phyloP scores from a whole-genome alignment of 2,113 vertebrate species.

The Sinocyclocheilus anshuiensis region DNA sequence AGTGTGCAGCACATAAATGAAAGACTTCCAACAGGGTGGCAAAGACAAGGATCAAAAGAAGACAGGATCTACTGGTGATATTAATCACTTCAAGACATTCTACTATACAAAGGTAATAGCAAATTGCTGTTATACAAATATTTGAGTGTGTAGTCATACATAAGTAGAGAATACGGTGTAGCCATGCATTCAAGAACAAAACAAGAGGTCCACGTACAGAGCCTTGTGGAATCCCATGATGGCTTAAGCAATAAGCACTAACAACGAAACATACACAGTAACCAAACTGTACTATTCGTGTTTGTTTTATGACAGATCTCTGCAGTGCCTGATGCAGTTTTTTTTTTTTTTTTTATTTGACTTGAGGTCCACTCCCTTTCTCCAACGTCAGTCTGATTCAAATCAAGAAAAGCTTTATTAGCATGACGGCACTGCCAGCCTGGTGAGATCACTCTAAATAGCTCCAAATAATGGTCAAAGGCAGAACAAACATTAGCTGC shows the following conservation, averaged over 20 bases:
- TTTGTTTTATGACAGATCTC: conserved; percentile 14
- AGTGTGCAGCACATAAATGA: conserved; percentile 35
- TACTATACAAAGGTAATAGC: conserved; percentile 11
- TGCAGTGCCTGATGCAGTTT: background rate
- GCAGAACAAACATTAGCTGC: conserved; percentile 26
- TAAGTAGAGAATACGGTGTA: background rate
- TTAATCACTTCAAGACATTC: conserved; percentile 20
- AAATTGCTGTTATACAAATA: conserved; percentile 5
- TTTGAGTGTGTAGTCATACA: conserved; percentile 6
- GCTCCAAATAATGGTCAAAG: conserved; percentile 9
- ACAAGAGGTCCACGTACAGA: background rate
- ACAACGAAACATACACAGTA: background rate
- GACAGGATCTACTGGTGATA: conserved; percentile 1
- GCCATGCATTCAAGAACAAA: conserved; percentile 1
- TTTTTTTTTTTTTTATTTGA: background rate
- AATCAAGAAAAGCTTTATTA: conserved; percentile 51
- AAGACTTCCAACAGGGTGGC: conserved; percentile 14
- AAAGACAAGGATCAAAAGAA: conserved; percentile 26
- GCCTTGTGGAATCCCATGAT: background rate
- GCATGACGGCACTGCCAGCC: conserved; percentile 31
- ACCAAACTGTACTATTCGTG: background rate
- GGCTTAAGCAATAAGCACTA: background rate
- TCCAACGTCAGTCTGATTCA: conserved; percentile 43
- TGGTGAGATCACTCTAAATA: conserved; percentile 35
- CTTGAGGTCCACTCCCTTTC: conserved; percentile 31